A percentile compares a stretch with the other conserved stretches of the same genome.
These are phyloP conservation scores for Gymnorhina tibicen DNA, from an alignment of 2,113 vertebrate species.

Conservation along the genomic window DNA sequence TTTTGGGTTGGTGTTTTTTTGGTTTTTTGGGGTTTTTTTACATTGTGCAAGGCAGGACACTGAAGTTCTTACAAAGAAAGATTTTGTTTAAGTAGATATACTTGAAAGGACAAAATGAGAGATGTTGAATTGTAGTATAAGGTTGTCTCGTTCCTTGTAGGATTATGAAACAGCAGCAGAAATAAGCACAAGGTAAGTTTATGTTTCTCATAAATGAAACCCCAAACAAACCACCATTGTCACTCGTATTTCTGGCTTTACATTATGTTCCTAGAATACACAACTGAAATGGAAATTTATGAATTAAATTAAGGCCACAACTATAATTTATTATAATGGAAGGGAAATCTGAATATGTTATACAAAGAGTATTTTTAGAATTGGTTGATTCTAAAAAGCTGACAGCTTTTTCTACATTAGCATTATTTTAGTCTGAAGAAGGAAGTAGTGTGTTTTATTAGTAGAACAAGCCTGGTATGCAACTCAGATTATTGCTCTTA, in stretches of 20 bases:
- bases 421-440: not conserved
- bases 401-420: not conserved
- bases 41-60: not conserved
- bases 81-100: not conserved
- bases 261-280: not conserved
- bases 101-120: not conserved
- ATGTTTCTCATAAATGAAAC: not conserved
- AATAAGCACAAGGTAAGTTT: not conserved
- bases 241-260: not conserved
- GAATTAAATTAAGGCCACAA: not conserved
- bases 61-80: not conserved
- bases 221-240: not conserved
- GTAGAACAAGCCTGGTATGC: not conserved
- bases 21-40: not conserved
- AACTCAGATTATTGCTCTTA: not conserved
- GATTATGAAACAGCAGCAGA: not conserved
- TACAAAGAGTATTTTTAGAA: not conserved
- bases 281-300: not conserved
- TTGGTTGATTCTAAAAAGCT: not conserved
- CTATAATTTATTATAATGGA: not conserved
- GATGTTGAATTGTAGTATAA: not conserved
- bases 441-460: not conserved
- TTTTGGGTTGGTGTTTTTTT: not conserved
- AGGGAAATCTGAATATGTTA: not conserved
- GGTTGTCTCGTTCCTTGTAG: not conserved